Evolutionary conservation across 2,888 invertebrate genomes (phyloP).

Genomic region (Oegoconia quadripuncta): DNA sequence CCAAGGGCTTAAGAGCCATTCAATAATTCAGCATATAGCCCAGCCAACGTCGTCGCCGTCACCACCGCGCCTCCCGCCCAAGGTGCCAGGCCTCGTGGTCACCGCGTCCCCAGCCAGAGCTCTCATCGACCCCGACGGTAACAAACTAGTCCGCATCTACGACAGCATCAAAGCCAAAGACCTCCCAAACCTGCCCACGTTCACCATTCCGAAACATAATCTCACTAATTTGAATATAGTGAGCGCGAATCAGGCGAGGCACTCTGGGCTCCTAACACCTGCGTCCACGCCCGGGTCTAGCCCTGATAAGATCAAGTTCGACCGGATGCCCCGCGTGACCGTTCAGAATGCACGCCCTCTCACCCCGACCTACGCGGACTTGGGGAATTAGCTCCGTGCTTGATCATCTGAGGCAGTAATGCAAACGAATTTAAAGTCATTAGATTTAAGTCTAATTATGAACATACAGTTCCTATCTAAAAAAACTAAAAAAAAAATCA

Average conservation of each 20-base stretch:
- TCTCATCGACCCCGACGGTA: slow-evolving; percentile 47
- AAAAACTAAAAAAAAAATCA: slow-evolving; percentile 31
- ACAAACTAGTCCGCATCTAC: slow-evolving; percentile 66
- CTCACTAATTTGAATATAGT: slow-evolving; percentile 49
- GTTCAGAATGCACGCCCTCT: slow-evolving; percentile 39
- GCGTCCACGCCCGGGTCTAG: slow-evolving; percentile 65
- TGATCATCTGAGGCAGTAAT: too few species aligned
- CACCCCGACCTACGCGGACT: too few species aligned
- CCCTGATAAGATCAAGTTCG: slow-evolving; percentile 51
- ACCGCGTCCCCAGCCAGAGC: slow-evolving; percentile 58
- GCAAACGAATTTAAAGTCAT: slow-evolving; percentile 57
- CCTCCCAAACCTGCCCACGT: slow-evolving; percentile 52
- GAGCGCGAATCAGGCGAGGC: slow-evolving; percentile 32
- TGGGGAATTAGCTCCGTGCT: too few species aligned
- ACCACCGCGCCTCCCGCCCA: slow-evolving; percentile 26
- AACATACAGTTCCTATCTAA: slow-evolving; percentile 57
- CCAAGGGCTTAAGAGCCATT: slow-evolving; percentile 88
- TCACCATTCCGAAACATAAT: slow-evolving; percentile 63
- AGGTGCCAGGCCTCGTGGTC: slow-evolving; percentile 58
- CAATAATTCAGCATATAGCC: slow-evolving; percentile 55
- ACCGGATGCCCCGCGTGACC: slow-evolving; percentile 53
- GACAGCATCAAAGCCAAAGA: slow-evolving; percentile 62
- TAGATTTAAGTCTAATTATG: slow-evolving; percentile 41
- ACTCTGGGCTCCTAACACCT: slow-evolving; percentile 70
- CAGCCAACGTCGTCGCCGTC: slow-evolving; percentile 21